Percentiles rank a stretch among this genome's conserved stretches.
phyloP scores from a whole-genome alignment of 2,797 vertebrate genomes.

The Phataginus tricuspis region DNA sequence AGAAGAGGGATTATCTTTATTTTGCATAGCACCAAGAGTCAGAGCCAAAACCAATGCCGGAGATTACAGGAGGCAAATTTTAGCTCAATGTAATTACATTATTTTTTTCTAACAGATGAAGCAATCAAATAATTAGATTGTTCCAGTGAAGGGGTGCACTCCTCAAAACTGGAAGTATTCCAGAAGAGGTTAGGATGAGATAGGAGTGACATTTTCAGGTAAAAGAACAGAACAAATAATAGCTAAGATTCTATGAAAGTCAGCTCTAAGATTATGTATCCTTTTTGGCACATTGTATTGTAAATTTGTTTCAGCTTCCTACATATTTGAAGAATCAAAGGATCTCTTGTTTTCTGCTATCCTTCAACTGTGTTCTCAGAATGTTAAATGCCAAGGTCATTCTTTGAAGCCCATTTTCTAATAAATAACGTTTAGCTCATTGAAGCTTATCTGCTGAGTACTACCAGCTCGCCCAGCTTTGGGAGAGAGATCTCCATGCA shows the following conservation, averaged over 20 bases:
- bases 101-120: slow-evolving; percentile 34
- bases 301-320: slow-evolving; percentile 30
- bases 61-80: background rate
- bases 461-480: slow-evolving; percentile 34
- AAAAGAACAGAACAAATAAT: background rate
- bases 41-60: slow-evolving; percentile 14
- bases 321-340: slow-evolving; percentile 42
- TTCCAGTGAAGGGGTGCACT: background rate
- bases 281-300: background rate
- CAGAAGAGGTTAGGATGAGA: background rate
- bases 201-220: background rate
- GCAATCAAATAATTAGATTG: background rate
- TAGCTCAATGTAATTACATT: background rate
- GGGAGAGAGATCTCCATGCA: background rate
- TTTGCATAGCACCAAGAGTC: background rate
- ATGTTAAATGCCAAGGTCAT: slow-evolving; percentile 51
- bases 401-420: slow-evolving; percentile 51
- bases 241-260: slow-evolving; percentile 10
- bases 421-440: slow-evolving; percentile 47
- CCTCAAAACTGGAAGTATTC: background rate
- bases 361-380: slow-evolving; percentile 27
- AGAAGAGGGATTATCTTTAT: background rate
- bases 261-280: background rate
- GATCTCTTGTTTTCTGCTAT: background rate
- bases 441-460: slow-evolving; percentile 46